Conservation (phyloP, 2,888 invertebrate genomes). For the Limnephilus lunatus region DNA sequence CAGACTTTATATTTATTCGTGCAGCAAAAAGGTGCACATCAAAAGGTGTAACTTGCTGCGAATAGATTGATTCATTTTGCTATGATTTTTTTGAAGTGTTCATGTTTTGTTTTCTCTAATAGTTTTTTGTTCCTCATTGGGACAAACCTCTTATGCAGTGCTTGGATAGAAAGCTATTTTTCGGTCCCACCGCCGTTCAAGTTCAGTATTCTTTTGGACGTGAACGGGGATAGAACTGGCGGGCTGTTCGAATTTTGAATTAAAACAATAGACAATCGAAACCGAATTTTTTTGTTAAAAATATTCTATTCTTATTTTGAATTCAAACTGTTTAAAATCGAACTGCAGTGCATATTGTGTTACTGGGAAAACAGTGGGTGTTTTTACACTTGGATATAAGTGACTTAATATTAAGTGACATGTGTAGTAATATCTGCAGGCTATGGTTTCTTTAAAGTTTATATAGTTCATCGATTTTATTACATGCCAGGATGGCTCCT, state of each 20-base stretch:
- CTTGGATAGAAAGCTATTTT: conserved; percentile 44
- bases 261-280: conserved; percentile 19
- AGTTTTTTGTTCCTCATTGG: background rate
- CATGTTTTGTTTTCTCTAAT: background rate
- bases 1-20: background rate
- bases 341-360: conserved; percentile 29
- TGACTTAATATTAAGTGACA: conserved; percentile 17
- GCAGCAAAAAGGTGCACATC: background rate
- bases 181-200: conserved; percentile 7
- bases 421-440: conserved; percentile 11
- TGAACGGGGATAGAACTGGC: background rate
- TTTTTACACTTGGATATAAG: background rate
- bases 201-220: conserved; percentile 40
- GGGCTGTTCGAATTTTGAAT: conserved; percentile 6
- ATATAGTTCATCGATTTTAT: background rate
- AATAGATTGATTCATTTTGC: background rate
- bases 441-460: conserved; percentile 37
- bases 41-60: background rate
- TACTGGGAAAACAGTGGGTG: conserved; percentile 40
- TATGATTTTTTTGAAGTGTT: conserved; percentile 4
- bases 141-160: conserved; percentile 3
- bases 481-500: conserved; percentile 29
- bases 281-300: background rate
- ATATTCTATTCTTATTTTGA: background rate
- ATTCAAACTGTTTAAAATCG: background rate